Evolutionary conservation across 2,113 vertebrate genomes (phyloP).

Genomic region (Charadrius vociferus): DNA sequence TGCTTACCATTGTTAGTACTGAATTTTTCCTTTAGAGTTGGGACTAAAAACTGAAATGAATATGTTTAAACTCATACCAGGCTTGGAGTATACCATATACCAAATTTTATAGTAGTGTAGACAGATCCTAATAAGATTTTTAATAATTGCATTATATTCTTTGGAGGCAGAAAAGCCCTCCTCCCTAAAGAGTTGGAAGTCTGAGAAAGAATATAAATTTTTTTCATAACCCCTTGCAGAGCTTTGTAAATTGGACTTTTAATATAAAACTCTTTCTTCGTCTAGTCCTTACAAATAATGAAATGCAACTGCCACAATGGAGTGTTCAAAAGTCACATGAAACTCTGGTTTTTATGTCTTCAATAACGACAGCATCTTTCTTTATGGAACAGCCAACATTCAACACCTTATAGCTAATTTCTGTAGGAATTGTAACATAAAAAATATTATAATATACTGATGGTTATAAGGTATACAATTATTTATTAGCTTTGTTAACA

Average conservation of each 20-base stretch:
- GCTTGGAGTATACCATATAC: background rate
- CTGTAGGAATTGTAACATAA: background rate
- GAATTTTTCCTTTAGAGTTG: background rate
- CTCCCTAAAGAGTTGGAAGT: background rate
- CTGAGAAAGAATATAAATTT: background rate
- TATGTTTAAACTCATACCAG: background rate
- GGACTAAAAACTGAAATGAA: background rate
- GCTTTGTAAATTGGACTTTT: background rate
- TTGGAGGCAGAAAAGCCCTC: background rate
- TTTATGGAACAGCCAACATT: background rate
- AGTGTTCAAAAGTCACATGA: background rate
- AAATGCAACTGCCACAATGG: background rate
- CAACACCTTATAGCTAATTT: background rate
- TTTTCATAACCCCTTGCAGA: background rate
- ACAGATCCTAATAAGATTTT: background rate
- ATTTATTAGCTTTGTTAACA: background rate
- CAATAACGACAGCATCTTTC: background rate
- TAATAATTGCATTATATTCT: background rate
- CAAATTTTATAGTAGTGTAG: background rate
- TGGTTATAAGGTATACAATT: background rate
- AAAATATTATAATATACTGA: background rate
- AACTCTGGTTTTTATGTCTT: background rate
- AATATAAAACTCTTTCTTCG: background rate
- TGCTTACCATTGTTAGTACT: background rate
- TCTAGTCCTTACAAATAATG: background rate